Percentiles rank a stretch among this genome's conserved stretches.
Conservation (phyloP, 2,888 invertebrate species). For the Timema cristinae region DNA sequence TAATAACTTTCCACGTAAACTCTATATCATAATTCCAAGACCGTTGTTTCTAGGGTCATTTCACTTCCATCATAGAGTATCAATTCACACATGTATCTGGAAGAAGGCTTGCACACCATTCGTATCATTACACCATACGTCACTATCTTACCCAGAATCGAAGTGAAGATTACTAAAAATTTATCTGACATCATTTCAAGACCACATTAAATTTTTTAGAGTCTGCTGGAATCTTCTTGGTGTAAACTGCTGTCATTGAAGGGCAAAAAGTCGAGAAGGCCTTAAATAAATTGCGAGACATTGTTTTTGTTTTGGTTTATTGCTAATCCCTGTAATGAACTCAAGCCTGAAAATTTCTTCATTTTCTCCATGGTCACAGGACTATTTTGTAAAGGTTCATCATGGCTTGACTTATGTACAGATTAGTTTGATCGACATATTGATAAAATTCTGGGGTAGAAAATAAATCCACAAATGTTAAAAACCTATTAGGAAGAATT, state of each 20-base stretch:
- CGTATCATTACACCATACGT: constrained; percentile 34
- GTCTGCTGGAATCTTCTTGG: neutral
- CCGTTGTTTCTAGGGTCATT: constrained; percentile 28
- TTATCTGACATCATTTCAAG: constrained; percentile 27
- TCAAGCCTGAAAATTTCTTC: neutral
- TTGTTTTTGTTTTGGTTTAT: neutral
- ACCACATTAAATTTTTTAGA: neutral
- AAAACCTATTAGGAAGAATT: neutral
- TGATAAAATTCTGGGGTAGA: neutral
- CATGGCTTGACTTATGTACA: too few species aligned
- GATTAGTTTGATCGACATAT: neutral
- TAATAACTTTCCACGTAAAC: constrained; percentile 25
- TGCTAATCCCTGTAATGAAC: neutral
- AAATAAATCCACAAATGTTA: neutral
- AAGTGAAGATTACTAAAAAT: constrained; percentile 32
- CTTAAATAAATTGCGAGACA: constrained; percentile 18
- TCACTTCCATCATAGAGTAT: constrained; percentile 31
- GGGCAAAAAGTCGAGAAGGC: constrained; percentile 15
- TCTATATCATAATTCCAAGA: constrained; percentile 16
- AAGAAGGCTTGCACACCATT: constrained; percentile 31
- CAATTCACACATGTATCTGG: constrained; percentile 34
- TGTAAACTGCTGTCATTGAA: constrained; percentile 2
- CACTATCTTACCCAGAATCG: constrained; percentile 26
- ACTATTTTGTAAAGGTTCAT: neutral
- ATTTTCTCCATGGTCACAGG: neutral